Evolutionary conservation across 2,888 invertebrate species (phyloP), one percentile per base, ranked within the genome.

Genomic region (Zygogramma bicolorata): DNA sequence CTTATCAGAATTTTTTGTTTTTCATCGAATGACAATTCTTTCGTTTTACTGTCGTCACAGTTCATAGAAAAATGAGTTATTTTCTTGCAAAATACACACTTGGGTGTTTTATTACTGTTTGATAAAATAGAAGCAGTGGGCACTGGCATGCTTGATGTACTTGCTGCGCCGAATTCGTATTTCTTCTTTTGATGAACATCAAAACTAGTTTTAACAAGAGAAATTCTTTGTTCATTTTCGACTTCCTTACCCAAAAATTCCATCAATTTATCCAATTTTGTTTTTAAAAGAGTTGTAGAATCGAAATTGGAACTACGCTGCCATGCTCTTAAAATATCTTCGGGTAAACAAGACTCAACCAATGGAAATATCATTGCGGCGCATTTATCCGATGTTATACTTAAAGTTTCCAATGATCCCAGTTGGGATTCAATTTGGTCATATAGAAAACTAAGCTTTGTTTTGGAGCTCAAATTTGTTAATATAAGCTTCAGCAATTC

Each of bases 291-390:
- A 58, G 58, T 31, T 13, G 15, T 29, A 29, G 58, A 58, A 58
- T 58, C 58, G 18, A 58, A 58, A 58, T 58, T 27, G 3, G 29
- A 58, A 58, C 58, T 58, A 7, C 58, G 31, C 13, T 58, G 58
- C 3, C 58, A 58, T 10, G 8, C 31, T 58, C 27, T 58, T 1
- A 58, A 58, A 58, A 58, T 27, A 1, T 31, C 58, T 4, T 58
- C 58, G 2, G 27, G 58, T 58, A 31, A 27, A 22, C 31, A 58
- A 18, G 58, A 58, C 18, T 58, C 22, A 25, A 58, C 27, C 18
- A 58, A 25, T 2, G 58, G 27, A 58, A 58, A 58, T 29, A 58
- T 58, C 58, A 29, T 22, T 29, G 58, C 58, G 0, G 58, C 58
- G 29, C 13, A 58, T 27, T 58, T 29, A 58, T 58, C 29, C 1